Evolutionary conservation across 1,140 invertebrate genomes (phyloP).

Genomic region (Harpegnathos saltator): DNA sequence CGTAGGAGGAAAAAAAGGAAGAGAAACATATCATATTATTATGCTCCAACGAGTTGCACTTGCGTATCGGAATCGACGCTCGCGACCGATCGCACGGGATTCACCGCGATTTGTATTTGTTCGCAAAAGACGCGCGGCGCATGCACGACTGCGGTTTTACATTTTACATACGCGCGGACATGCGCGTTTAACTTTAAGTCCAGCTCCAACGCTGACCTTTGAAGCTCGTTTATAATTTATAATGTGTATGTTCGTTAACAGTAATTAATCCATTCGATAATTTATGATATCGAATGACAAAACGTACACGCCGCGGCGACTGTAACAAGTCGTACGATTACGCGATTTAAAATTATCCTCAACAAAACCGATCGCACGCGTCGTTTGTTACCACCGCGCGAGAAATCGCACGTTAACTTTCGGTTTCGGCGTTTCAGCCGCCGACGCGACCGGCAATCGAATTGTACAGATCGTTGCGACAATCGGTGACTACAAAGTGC

Average conservation of each 20-base stretch:
- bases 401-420: conserved; percentile 30
- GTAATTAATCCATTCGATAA: background rate
- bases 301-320: background rate
- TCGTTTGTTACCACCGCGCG: background rate
- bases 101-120: background rate
- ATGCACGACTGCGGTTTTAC: background rate
- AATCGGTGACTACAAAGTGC: background rate
- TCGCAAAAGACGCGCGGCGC: background rate
- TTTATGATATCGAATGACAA: background rate
- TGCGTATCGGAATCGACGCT: background rate
- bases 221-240: background rate
- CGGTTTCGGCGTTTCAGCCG: too few relatives aligned
- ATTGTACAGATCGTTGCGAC: background rate
- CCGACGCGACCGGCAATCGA: conserved; percentile 14
- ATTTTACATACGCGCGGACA: too few relatives aligned
- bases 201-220: background rate
- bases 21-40: conserved; percentile 30
- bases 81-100: background rate
- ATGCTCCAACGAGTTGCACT: conserved; percentile 11
- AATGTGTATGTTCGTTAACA: background rate
- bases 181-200: background rate
- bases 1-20: too few relatives aligned
- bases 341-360: conserved; percentile 10
- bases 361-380: background rate
- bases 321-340: background rate